Evolutionary conservation across 2,888 invertebrate genomes (phyloP), one percentile per base, ranked within the genome.

Genomic region (Oegoconia quadripuncta): DNA sequence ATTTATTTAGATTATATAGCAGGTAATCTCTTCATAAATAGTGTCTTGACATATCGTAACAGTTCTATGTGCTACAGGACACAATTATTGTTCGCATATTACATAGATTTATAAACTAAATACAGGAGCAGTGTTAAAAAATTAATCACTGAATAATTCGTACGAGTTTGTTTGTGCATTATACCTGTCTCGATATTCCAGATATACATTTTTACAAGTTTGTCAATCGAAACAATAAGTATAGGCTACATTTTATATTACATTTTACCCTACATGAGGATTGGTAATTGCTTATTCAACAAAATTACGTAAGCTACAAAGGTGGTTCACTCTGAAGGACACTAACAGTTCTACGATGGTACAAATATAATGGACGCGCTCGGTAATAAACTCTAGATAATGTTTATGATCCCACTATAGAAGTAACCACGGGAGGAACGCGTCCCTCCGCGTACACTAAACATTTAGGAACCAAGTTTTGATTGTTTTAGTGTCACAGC

Each of bases 81-180:
- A 17, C 5, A 25, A 69, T 72, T 77, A 83, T 82, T 82, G 82
- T 83, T 84, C 81, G 72, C 70, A 68, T 73, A 74, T 78, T 77
- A 72, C 74, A 63, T 72, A 68, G 54, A 52, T 59, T 60, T 64
- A 64, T 49, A 42, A 69, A 72, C 66, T 64, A 71, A 64, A 64
- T 49, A 55, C 46, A 55, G 57, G 61, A 62, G 57, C 49, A 52
- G 53, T 59, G 59, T 64, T 60, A 52, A 59, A 60, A 62, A 68
- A 65, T 59, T 65, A 74, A 64, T 64, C 48, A 59, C 61, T 60
- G 57, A 62, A 58, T 69, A 74, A 76, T 74, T 72, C 66, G 66
- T 77, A 75, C 67, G 63, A 61, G 69, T 86, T 84, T 84, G 86
- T 84, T 84, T 84, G 86, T 84, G 86, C 86, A 74, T 77, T 63